Conservation (phyloP, 2,797 vertebrate species). For the Amblyraja radiata region DNA sequence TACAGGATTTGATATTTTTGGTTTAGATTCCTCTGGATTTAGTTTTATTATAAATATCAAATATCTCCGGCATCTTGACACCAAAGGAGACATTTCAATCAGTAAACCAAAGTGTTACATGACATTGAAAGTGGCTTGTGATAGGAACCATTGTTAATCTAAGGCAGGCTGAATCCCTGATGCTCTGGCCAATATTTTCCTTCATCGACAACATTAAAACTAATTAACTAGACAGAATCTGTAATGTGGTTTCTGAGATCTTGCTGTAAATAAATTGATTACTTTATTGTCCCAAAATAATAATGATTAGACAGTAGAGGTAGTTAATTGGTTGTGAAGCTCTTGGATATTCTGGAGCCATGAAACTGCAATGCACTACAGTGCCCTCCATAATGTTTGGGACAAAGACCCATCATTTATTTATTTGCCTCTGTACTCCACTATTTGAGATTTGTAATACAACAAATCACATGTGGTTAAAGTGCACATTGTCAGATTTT, state of each 20-base stretch:
- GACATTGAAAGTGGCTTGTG: background rate
- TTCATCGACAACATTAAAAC: background rate
- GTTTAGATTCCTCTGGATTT: background rate
- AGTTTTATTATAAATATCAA: background rate
- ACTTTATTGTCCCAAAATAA: background rate
- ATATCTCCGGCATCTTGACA: background rate
- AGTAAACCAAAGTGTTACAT: background rate
- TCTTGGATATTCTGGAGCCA: background rate
- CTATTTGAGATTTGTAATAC: no score
- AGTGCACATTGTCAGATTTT: no score
- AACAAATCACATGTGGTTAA: no score
- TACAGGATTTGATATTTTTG: background rate
- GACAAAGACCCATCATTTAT: no score
- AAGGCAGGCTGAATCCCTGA: background rate
- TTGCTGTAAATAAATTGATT: background rate
- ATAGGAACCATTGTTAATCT: background rate
- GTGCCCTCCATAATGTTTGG: no score
- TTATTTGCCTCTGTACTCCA: no score
- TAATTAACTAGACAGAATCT: background rate
- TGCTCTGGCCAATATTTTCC: background rate
- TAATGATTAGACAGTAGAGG: background rate
- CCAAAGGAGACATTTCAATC: background rate
- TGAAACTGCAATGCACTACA: background rate
- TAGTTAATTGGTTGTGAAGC: background rate
- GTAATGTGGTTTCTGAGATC: background rate